Percentiles rank a stretch among this genome's conserved stretches.
These are phyloP conservation scores for Hipposideros armiger DNA, from an alignment of 2,113 vertebrate genomes.

Conservation along the genomic window DNA sequence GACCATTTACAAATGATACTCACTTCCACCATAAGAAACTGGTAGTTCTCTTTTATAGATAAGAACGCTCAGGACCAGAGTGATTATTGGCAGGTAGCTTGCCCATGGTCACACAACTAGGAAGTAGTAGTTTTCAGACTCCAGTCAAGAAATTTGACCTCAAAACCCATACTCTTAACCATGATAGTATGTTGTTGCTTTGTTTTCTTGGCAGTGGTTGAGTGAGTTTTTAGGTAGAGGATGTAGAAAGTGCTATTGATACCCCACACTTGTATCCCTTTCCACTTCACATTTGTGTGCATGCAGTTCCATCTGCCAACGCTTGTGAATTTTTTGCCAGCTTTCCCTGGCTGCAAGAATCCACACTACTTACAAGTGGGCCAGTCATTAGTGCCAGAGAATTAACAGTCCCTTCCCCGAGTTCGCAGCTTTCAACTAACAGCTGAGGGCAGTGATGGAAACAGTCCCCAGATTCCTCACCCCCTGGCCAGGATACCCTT, in stretches of 20 bases:
- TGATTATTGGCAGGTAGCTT: not conserved
- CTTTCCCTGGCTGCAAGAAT: not conserved
- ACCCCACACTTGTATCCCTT: not conserved
- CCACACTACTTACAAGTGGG: not conserved
- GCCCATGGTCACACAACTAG: not conserved
- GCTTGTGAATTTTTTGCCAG: not conserved
- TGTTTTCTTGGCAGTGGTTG: not conserved
- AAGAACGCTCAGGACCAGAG: not conserved
- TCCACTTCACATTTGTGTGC: not conserved
- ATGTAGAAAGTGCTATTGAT: not conserved
- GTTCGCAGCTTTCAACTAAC: not conserved
- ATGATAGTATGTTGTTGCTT: not conserved
- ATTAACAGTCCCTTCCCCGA: not conserved
- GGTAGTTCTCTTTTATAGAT: not conserved
- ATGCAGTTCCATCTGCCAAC: not conserved
- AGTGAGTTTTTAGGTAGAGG: not conserved
- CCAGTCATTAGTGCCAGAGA: not conserved
- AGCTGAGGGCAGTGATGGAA: not conserved
- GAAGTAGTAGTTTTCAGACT: not conserved
- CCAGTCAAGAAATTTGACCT: not conserved
- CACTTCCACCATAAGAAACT: not conserved
- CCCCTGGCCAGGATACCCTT: not conserved
- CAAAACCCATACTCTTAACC: not conserved
- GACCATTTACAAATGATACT: not conserved
- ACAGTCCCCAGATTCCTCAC: not conserved